Evolutionary conservation across 1,140 invertebrate species (phyloP).

Genomic region (Triops longicaudatus): DNA sequence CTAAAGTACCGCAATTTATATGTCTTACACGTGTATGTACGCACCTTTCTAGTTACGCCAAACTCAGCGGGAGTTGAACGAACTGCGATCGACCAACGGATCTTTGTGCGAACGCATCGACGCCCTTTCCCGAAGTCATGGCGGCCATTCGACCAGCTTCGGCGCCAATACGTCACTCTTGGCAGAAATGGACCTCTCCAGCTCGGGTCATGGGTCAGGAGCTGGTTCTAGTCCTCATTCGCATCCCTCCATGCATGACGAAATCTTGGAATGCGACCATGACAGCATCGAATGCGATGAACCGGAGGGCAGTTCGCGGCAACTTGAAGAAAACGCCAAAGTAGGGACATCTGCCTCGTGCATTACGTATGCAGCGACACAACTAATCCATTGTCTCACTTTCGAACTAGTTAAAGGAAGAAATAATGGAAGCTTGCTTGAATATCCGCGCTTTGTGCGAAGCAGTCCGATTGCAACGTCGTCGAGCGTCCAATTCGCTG

Average conservation of each 20-base stretch:
- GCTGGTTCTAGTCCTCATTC: slow-evolving; percentile 28
- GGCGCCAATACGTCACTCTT: slow-evolving; percentile 43
- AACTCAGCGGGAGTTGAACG: slow-evolving; percentile 49
- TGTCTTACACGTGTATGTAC: slow-evolving; percentile 17
- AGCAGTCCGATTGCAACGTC: slow-evolving; percentile 37
- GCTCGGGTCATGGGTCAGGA: slow-evolving; percentile 32
- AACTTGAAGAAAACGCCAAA: slow-evolving; percentile 25
- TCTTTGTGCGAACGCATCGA: slow-evolving; percentile 42
- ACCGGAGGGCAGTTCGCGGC: slow-evolving; percentile 26
- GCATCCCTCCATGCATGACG: slow-evolving; percentile 27
- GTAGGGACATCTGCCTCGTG: not conserved
- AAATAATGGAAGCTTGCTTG: slow-evolving; percentile 43
- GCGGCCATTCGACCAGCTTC: slow-evolving; percentile 26
- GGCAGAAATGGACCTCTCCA: slow-evolving; percentile 47
- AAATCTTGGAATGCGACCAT: slow-evolving; percentile 34
- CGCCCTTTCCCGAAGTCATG: slow-evolving; percentile 34
- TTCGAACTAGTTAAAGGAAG: slow-evolving; percentile 41
- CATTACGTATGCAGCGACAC: not conserved
- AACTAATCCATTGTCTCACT: not conserved
- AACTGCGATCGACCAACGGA: slow-evolving; percentile 49
- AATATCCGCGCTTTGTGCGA: slow-evolving; percentile 42
- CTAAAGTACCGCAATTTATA: not conserved
- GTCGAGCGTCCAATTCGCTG: slow-evolving; percentile 30
- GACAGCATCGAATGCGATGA: slow-evolving; percentile 41
- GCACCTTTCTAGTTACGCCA: slow-evolving; percentile 38